Base-by-base conservation (phyloP, 2,888 invertebrate species). In the Cetonia aurata region DNA sequence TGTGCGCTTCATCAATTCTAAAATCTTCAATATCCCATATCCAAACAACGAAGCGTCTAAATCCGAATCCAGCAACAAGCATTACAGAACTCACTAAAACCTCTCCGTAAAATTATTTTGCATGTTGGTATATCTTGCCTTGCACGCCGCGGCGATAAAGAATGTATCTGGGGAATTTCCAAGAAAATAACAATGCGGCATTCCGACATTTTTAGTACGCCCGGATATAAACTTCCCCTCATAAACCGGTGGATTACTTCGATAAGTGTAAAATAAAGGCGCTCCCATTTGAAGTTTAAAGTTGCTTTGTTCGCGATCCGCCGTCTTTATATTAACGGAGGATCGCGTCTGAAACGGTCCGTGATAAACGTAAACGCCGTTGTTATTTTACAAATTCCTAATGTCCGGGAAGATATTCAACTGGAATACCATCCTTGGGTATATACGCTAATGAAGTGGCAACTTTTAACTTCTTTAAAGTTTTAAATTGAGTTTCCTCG, bases 151-250 rank as follows among this genome's bases (percentile, higher is more conserved):
- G 37, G 37, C 37, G 37, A 37, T 37, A 37, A 37, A 37, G 37
- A 37, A 37, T 37, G 37, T 37, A 37, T 37, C 37, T 10, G 19
- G 52, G 52, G 37, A 37, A 10, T 37, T 37, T 37, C 37, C 9
- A 37, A 1, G 37, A 25, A 25, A 52, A 52, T 25, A 52, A 19
- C 52, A 52, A 52, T 12, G 25, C 56, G 71, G 74, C 75, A 76
- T 76, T 76, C 76, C 74, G 72, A 72, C 74, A 72, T 67, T 76
- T 79, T 78, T 76, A 37, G 77, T 74, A 77, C 74, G 74, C 76
- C 73, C 72, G 70, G 69, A 74, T 72, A 71, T 71, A 71, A 70
- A 67, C 70, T 37, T 8, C 9, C 59, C 53, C 69, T 69, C 53
- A 74, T 74, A 74, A 74, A 74, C 50, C 67, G 70, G 66, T 8